Evolutionary conservation across 2,113 vertebrate genomes (phyloP), one percentile per base, ranked within the genome.

Genomic region (Oreamnos americanus): DNA sequence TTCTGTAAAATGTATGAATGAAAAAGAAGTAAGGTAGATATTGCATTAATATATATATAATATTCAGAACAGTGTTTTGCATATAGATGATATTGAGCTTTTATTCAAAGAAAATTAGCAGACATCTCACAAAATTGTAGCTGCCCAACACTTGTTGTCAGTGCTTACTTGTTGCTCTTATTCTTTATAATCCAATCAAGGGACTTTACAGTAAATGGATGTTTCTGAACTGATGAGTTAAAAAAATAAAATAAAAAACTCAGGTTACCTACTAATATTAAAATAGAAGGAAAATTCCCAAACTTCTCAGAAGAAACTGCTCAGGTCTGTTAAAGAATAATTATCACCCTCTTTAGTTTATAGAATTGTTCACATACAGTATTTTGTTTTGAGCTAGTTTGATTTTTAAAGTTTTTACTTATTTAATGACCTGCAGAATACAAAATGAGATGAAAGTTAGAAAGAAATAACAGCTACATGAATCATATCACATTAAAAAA

Each of bases 401-500:
- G 60, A 53, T 45, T 87, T 91, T 91, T 78, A 76, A 96, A 94
- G 36, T 25, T 89, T 91, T 79, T 86, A 92, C 17, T 84, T 71
- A 91, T 79, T 97, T 82, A 94, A 93, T 83, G 55, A 97, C 25
- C 43, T 17, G 14, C 14, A 16, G 16, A 95, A 91, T 19, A 86
- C 2, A 97, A 96, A 79, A 79, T 81, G 78, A 93, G 84, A 55
- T 33, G 90, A 82, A 94, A 87, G 7, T 85, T 12, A 81, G 64
- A 92, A 96, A 87, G 62, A 62, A 95, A 95, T 23, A 84, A 28
- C 60, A 96, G 49, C 15, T 85, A 39, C 13, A n/a, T 78, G 57
- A 74, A 94, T 95, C 53, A 78, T 23, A 82, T 49, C 71, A 87
- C 25, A 91, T 57, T 81, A 93, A 96, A 94, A 94, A 58, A 55